A percentile compares a stretch with the other conserved stretches of the same genome.
phyloP scores from a whole-genome alignment of 2,113 vertebrate species.

The Lagenorhynchus albirostris region DNA sequence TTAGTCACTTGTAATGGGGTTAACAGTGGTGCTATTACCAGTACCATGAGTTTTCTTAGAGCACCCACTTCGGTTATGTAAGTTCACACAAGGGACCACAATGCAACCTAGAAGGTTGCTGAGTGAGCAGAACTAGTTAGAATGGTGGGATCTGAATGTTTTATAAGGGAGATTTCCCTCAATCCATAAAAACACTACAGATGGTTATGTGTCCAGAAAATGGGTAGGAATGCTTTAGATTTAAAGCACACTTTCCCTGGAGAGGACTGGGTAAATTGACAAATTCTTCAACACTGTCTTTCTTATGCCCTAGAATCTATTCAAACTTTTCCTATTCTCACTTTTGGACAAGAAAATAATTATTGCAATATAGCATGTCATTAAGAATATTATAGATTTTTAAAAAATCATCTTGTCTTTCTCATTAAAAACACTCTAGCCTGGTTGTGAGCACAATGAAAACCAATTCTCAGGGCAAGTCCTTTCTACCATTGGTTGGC shows the following conservation, averaged over 20 bases:
- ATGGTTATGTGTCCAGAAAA: neutral
- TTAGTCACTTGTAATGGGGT: accelerated
- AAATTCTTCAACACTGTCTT: neutral
- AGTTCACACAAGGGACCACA: neutral
- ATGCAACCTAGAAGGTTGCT: neutral
- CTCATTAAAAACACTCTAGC: neutral
- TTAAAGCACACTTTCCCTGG: neutral
- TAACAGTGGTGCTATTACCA: neutral
- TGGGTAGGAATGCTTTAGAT: neutral
- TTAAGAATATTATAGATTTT: neutral
- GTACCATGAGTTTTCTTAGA: neutral
- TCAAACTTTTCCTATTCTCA: neutral
- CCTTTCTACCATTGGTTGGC: neutral
- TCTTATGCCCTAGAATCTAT: neutral
- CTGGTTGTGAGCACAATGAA: accelerated
- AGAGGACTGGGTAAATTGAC: neutral
- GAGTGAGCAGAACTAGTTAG: neutral
- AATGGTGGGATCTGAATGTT: neutral
- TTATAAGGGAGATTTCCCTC: neutral
- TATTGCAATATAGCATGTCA: neutral
- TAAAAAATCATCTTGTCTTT: no score
- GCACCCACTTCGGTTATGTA: accelerated
- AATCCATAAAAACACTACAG: neutral
- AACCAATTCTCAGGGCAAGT: neutral
- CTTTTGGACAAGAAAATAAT: neutral